These are phyloP conservation scores for Vannuccia rotundouncinata DNA, from an alignment of 2,888 invertebrate species.

Conservation along the genomic window DNA sequence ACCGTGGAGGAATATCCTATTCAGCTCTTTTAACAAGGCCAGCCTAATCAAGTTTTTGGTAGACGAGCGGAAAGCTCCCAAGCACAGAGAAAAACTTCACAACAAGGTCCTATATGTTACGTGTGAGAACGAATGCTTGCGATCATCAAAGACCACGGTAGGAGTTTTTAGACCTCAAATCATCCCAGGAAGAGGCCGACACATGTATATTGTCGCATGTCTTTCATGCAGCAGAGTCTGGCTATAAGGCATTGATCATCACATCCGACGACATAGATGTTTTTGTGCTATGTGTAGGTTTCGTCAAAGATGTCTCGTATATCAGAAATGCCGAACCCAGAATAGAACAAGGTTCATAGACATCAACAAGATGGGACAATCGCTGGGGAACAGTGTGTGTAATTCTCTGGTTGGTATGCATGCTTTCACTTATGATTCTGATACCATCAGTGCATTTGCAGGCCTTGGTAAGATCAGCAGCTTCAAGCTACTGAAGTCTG, in stretches of 20 bases:
- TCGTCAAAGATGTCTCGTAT: slow-evolving; percentile 29
- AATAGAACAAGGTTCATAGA: slow-evolving; percentile 34
- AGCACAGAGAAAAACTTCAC: slow-evolving; percentile 25
- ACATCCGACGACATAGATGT: slow-evolving; percentile 42
- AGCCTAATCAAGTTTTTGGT: slow-evolving; percentile 39
- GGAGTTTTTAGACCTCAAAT: slow-evolving; percentile 38
- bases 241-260: slow-evolving; percentile 39
- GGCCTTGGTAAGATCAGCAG: slow-evolving; percentile 24
- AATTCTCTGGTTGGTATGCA: slow-evolving; percentile 30
- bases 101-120: slow-evolving; percentile 41
- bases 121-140: slow-evolving; percentile 39
- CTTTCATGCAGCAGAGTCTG: slow-evolving; percentile 41
- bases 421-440: slow-evolving; percentile 19
- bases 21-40: slow-evolving; percentile 31
- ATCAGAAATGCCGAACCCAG: slow-evolving; percentile 40
- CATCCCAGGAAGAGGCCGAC: slow-evolving; percentile 42
- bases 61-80: slow-evolving; percentile 38
- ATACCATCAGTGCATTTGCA: slow-evolving; percentile 24
- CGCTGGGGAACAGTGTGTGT: slow-evolving; percentile 38
- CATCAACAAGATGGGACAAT: slow-evolving; percentile 36
- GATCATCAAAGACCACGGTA: slow-evolving; percentile 30
- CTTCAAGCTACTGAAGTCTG: slow-evolving; percentile 29
- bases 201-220: slow-evolving; percentile 41
- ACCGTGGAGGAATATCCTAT: slow-evolving; percentile 23
- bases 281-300: slow-evolving; percentile 40